Evolutionary conservation across 1,140 invertebrate genomes (phyloP), one percentile per base, ranked within the genome.

Genomic region (Halyomorpha halys): DNA sequence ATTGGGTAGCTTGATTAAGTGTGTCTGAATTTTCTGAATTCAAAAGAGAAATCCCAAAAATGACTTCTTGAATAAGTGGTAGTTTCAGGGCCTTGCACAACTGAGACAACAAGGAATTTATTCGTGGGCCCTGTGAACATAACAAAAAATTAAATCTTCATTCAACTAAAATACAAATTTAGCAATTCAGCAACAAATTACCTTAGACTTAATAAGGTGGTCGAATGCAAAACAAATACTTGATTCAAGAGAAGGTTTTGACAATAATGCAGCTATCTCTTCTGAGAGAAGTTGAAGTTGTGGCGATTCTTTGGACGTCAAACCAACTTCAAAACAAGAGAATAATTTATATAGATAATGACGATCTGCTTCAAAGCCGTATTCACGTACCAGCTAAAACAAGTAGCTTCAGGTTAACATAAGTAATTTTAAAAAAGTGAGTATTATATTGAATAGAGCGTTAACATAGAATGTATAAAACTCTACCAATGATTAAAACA

Each of bases 271-370:
- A 63, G 77, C 76, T 76, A 83, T 86, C 78, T 89, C 85, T 72
- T 87, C 82, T 68, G 82, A 82, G 49, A 91, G 76, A 70, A 86
- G 80, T 76, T 89, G 88, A 70, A 82, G 82, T 79, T 89, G 84
- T 63, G 75, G 77, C 68, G 78, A 79, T 72, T 82, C 79, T 71
- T 77, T 79, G 25, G 68, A 69, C 34, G 66, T 69, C 56, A 72
- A 83, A 80, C 71, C 84, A 78, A 71, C 78, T 81, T 83, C 82
- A 65, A 83, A 75, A 72, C 78, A 75, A 71, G 87, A 89, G 77
- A 91, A 89, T 75, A 92, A 83, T 80, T 86, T 89, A 78, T 87
- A 86, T 76, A 90, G 82, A 74, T 89, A 82, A 81, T 91, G 89
- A 79, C 88, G 82, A 78, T 91, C 88, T 77, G 88, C 87, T 81